Base-by-base conservation (phyloP, 1,140 invertebrate genomes). In the Paramacrobiotus metropolitanus region DNA sequence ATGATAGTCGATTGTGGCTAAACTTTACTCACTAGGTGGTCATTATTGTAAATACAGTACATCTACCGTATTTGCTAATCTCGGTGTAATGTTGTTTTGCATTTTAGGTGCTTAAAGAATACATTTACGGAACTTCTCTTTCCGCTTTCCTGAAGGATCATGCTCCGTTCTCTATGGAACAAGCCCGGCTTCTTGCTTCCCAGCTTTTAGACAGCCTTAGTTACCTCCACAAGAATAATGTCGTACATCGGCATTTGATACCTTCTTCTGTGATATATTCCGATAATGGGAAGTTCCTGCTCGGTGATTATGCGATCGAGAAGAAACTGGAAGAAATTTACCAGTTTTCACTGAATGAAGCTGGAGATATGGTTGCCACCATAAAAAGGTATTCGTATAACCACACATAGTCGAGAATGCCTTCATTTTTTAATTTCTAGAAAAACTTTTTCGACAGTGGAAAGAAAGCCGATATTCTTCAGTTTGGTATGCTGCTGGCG, bases 141-240 rank as follows among this genome's bases (percentile, higher is more conserved):
- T 70, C 75, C 3, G 64, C 66, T 31, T 68, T 76, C 74, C 44
- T 80, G 74, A 68, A 67, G 78, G 30, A 74, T 67, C 64, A 76
- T 75, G 66, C 75, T 76, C 68, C 75, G 76, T 60, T 74, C 76
- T 55, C 71, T 80, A 61, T 81, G 20, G 78, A 79, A 64, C 69
- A 80, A 59, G 67, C 86, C 24, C 76, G 80, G 18, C 74, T 79
- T 69, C 77, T 83, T 63, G 77, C 81, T 1, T 72, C 70, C 3
- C 81, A 80, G 48, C 75, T 86, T 24, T 68, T 87, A 1, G 75
- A 77, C 59, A 82, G 81, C 1, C 66, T 88, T 2, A 71, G 79
- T 21, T 85, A 80, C 69, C 71, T 88, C 18, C 85, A 87, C 68
- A 74, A 78, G 48, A 85, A 86, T 68, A 82, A 82, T 66, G 79